Conservation (phyloP, 2,888 invertebrate species). For the Melanophora roralis region DNA sequence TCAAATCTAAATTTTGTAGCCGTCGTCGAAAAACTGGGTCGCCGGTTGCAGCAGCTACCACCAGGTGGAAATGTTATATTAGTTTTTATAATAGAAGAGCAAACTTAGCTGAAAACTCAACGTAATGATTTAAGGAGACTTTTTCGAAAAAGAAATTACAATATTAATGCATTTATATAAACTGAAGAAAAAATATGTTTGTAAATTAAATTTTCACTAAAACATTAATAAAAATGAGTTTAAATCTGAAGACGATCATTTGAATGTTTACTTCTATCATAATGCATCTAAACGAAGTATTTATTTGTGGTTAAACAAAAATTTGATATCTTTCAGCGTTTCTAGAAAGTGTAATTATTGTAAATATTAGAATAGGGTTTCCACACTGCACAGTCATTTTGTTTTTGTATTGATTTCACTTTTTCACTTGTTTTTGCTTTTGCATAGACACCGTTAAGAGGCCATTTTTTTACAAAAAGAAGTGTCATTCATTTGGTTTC, state of each 20-base stretch:
- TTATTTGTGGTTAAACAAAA: constrained; percentile 10
- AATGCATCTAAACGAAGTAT: constrained; percentile 24
- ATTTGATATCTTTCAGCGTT: not conserved
- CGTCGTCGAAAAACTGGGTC: constrained; percentile 55
- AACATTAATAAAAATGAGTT: constrained; percentile 15
- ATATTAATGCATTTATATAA: constrained; percentile 15
- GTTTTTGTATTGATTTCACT: constrained; percentile 23
- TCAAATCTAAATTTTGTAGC: constrained; percentile 55
- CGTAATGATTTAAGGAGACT: constrained; percentile 41
- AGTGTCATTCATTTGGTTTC: not conserved
- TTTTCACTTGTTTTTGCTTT: constrained; percentile 34
- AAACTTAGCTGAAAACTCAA: constrained; percentile 59
- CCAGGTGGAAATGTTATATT: constrained; percentile 27
- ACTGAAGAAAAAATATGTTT: constrained; percentile 32
- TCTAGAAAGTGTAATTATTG: constrained; percentile 32
- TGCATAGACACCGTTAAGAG: constrained; percentile 49
- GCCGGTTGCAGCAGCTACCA: constrained; percentile 60
- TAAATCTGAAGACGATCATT: constrained; percentile 21
- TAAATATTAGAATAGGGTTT: constrained; percentile 23
- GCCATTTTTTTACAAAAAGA: constrained; percentile 47
- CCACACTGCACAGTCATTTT: not conserved
- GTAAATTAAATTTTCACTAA: constrained; percentile 49
- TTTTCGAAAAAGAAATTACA: constrained; percentile 46
- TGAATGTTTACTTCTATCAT: not conserved
- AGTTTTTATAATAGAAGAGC: constrained; percentile 31